Base-by-base conservation (phyloP, 1,140 invertebrate species). In the Watersipora subatra region DNA sequence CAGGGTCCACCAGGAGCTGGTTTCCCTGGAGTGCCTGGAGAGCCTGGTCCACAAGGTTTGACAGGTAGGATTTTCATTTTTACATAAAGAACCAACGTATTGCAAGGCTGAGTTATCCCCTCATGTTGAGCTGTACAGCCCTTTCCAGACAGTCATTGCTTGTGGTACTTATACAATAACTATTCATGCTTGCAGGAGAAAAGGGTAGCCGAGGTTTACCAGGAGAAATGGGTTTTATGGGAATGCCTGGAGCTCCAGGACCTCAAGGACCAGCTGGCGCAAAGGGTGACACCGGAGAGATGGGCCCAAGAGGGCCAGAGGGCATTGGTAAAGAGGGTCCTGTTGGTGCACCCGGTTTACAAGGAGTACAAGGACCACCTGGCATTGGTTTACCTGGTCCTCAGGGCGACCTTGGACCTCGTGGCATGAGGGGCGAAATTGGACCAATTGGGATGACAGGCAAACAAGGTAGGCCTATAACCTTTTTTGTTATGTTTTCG, bases 1-100 rank as follows among this genome's bases (percentile, higher is more conserved):
- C 58, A 24, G 17, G 58, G 58, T 25, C 58, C 58, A 28, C 58
- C 58, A 12, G 58, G 58, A 59, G 58, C 58, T 28, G 58, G 58
- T 12, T 59, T 12, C 22, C 58, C 58, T 24, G 58, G 58, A 12
- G 22, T 17, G 7, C 58, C 58, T 28, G 58, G 58, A 25, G 22
- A 24, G 7, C 58, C 58, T 59, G 58, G 58, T 12, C 58, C 58
- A 22, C 27, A 25, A 24, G 58, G 58, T 28, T 7, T 22, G 7
- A 7, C 7, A 17, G 58, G 58, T 59, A 28, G 22, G 58, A 12
- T 17, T 24, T 22, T 17, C 17, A 22, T 22, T 17, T 22, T 22
- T 17, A 17, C 46, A 17, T 17, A 17, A 17, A 17, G 46, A 55
- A 22, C 17, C 46, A 22, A 55, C 17, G 46, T 55, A 22, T 22